A percentile compares a stretch with the other conserved stretches of the same genome.
These are phyloP conservation scores for Ormyrus nitidulus DNA, from an alignment of 2,888 invertebrate genomes.

Conservation along the genomic window DNA sequence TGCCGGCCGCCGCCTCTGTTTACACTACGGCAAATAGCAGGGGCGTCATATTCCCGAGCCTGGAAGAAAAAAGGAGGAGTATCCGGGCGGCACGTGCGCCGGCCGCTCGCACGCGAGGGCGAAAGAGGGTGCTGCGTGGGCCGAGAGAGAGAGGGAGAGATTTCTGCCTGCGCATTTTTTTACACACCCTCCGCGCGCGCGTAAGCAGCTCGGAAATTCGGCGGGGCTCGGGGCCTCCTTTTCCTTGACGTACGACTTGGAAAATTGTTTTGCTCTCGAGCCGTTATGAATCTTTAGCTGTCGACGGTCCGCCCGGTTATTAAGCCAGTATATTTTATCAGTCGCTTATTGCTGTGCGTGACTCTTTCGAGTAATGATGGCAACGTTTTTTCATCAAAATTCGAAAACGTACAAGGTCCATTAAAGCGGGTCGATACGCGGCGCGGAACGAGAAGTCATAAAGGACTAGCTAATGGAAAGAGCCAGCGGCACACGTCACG, in stretches of 20 bases:
- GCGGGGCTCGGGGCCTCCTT: not conserved
- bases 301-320: too few relatives aligned
- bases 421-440: too few relatives aligned
- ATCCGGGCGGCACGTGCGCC: constrained; percentile 15
- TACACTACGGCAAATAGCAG: constrained; percentile 7
- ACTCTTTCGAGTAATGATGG: too few relatives aligned
- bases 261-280: too few relatives aligned
- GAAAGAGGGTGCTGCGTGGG: too few relatives aligned
- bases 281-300: too few relatives aligned
- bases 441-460: not conserved
- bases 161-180: not conserved
- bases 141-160: too few relatives aligned
- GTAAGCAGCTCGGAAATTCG: constrained; percentile 1
- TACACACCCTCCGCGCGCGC: not conserved
- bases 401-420: too few relatives aligned
- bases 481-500: not conserved
- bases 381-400: too few relatives aligned
- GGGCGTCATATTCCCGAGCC: not conserved
- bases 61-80: not conserved
- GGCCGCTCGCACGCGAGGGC: constrained; percentile 13
- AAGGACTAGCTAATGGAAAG: not conserved
- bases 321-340: too few relatives aligned
- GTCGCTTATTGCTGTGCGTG: too few relatives aligned
- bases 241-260: too few relatives aligned
- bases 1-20: not conserved